Base-by-base conservation (phyloP, 2,888 invertebrate genomes). In the Hemaris fuciformis region DNA sequence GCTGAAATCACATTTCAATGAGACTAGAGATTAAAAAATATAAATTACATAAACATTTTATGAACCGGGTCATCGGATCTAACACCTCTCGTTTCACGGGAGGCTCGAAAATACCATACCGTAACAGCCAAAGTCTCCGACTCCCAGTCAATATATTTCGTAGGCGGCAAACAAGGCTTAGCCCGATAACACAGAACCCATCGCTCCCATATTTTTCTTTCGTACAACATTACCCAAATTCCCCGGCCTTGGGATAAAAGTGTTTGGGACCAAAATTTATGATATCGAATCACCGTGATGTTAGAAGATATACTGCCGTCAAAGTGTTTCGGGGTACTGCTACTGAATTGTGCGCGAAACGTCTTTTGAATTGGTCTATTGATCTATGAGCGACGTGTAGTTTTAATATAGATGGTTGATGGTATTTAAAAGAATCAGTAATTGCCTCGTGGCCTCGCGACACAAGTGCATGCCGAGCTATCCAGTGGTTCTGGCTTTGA, bases 191-290 rank as follows among this genome's bases (percentile, higher is more conserved):
- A 23, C 25, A 31, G 8, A 13, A 38, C 18, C 31, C 18, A 53
- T 53, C 10, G 27, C n/a, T 27, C 18, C 10, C 18, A 10, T 53
- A 53, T 53, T 53, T 48, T 27, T 53, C 53, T 53, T 18, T 53
- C 31, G 31, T 53, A 53, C 48, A 48, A 48, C 53, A 53, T 53
- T 53, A 53, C 53, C 53, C 53, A 53, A 53, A 53, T 31, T 18
- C 53, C 27, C 27, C 53, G 48, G 25, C 23, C 45, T 23, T 23
- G n/a, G 53, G 27, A 53, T 53, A 53, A 53, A 53, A 53, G 31
- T 31, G 18, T 31, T 20, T 27, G n/a, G 31, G 8, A n/a, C 45
- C 27, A 0, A 31, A 53, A 53, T 53, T 53, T 53, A 53, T 53
- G 31, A 53, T 31, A 31, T 18, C 18, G 25, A 53, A 27, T 15